Evolutionary conservation across 2,113 vertebrate species (phyloP).

Genomic region (Callospermophilus lateralis): DNA sequence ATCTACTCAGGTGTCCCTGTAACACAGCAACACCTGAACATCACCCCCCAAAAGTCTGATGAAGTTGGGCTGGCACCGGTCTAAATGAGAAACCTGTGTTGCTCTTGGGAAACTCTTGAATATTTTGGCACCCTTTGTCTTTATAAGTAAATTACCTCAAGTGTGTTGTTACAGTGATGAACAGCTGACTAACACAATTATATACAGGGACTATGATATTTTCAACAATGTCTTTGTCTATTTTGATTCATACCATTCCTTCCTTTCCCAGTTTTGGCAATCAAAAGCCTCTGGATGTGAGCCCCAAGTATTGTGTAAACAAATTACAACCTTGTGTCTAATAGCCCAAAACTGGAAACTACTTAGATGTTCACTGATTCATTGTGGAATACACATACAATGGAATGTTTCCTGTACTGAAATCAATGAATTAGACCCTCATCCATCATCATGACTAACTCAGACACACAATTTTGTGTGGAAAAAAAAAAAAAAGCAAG

Average conservation of each 20-base stretch:
- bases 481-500: not conserved
- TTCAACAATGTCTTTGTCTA: too few species aligned
- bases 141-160: too few species aligned
- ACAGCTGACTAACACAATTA: too few species aligned
- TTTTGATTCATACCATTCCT: too few species aligned
- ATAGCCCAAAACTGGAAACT: rapidly evolving
- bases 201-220: too few species aligned
- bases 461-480: not conserved
- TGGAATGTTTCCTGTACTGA: not conserved
- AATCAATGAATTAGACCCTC: not conserved
- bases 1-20: not conserved
- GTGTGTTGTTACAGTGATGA: too few species aligned
- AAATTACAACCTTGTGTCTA: not conserved
- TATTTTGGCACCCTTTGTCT: too few species aligned
- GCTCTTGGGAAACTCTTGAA: not conserved
- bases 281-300: not conserved
- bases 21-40: not conserved
- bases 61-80: not conserved
- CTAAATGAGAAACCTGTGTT: not conserved
- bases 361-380: not conserved
- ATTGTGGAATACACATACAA: not conserved
- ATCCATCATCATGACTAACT: too few species aligned
- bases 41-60: too few species aligned
- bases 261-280: too few species aligned
- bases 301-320: not conserved